phyloP scores from a whole-genome alignment of 1,140 invertebrate species.

The Pseudachorutes palmiensis region DNA sequence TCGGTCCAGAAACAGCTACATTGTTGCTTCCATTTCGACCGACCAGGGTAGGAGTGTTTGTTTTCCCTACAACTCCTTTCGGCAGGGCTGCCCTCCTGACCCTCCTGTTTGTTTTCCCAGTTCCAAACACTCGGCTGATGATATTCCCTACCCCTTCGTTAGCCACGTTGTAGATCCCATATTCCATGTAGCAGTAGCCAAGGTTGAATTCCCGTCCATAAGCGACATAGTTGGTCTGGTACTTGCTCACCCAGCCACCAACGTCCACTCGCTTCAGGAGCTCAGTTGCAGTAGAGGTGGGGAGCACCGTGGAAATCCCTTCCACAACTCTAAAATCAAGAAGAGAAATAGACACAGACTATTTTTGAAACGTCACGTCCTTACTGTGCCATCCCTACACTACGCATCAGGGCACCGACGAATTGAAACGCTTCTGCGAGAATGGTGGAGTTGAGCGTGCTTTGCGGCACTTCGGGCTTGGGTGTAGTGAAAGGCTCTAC shows the following conservation, averaged over 20 bases:
- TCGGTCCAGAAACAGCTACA: not conserved
- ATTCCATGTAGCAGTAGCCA: conserved; percentile 38
- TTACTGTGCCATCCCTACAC: conserved; percentile 31
- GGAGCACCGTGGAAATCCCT: conserved; percentile 31
- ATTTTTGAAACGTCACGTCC: too few relatives aligned
- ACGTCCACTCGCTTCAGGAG: conserved; percentile 34
- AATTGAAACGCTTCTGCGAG: conserved; percentile 36
- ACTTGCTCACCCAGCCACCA: conserved; percentile 33
- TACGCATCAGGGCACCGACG: conserved; percentile 27
- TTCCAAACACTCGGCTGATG: conserved; percentile 20
- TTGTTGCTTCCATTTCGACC: not conserved
- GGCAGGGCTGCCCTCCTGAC: not conserved
- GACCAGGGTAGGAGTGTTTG: not conserved
- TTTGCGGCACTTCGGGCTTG: conserved; percentile 3
- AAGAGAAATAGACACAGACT: too few relatives aligned
- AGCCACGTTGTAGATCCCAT: conserved; percentile 33
- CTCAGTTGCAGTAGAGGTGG: conserved; percentile 29
- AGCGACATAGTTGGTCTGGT: conserved; percentile 29
- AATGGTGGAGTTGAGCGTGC: conserved; percentile 33
- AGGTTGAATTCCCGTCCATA: conserved; percentile 36
- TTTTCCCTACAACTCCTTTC: not conserved
- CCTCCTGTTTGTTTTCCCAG: conserved; percentile 15
- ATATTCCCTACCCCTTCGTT: conserved; percentile 32
- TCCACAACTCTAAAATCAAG: conserved; percentile 29
- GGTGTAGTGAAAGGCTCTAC: conserved; percentile 17